Conservation (phyloP, 1,140 invertebrate species). For the Aphidius gifuensis region DNA sequence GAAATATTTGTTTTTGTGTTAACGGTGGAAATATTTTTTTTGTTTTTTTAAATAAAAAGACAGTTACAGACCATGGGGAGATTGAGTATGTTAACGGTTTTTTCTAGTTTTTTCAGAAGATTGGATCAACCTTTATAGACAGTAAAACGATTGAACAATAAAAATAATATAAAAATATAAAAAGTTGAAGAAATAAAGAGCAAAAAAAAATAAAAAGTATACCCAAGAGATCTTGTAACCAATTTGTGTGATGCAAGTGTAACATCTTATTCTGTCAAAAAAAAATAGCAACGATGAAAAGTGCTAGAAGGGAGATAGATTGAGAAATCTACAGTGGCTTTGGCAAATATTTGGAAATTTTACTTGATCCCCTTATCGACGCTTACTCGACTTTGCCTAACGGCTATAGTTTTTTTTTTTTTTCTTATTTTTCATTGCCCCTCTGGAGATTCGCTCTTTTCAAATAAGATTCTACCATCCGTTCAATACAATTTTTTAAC, state of each 20-base stretch:
- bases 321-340: constrained; percentile 15
- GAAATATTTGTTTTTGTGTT: no score
- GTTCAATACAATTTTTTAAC: no score
- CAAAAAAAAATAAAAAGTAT: constrained; percentile 10
- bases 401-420: constrained; percentile 9
- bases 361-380: constrained; percentile 28
- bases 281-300: constrained; percentile 30
- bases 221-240: constrained; percentile 26
- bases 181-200: neutral
- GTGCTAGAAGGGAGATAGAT: constrained; percentile 14
- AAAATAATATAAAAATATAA: neutral
- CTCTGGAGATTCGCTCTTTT: no score
- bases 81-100: constrained; percentile 3
- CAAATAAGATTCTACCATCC: no score
- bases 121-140: constrained; percentile 30
- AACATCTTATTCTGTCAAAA: constrained; percentile 27
- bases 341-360: constrained; percentile 33
- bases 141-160: neutral
- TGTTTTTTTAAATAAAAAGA: no score
- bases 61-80: no score
- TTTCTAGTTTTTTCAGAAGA: constrained; percentile 23
- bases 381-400: constrained; percentile 24
- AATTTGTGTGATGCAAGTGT: constrained; percentile 28
- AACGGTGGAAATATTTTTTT: no score
- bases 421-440: no score